Evolutionary conservation across 2,113 vertebrate genomes (phyloP).

Genomic region (Clarias magur): DNA sequence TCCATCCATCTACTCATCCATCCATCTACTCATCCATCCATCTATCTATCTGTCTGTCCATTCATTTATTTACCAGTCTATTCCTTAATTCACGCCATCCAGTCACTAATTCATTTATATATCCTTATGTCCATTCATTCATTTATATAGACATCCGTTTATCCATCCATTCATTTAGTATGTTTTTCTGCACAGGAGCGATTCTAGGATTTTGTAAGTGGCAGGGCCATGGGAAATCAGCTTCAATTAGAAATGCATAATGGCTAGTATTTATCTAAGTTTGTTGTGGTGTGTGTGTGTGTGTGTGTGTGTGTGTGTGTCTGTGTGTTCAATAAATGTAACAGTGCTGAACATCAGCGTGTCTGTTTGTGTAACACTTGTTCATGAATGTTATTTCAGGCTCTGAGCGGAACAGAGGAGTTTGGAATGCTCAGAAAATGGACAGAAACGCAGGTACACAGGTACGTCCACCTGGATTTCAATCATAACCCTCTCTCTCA

Average conservation of each 20-base stretch:
- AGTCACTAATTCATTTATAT: background rate
- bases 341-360: background rate
- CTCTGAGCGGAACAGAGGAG: background rate
- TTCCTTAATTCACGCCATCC: too few relatives aligned
- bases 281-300: background rate
- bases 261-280: too few relatives aligned
- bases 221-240: too few relatives aligned
- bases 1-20: background rate
- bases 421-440: conserved; percentile 56
- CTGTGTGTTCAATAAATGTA: background rate
- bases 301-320: too few relatives aligned
- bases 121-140: background rate
- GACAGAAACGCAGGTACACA: conserved; percentile 45
- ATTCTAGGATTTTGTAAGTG: too few relatives aligned
- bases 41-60: background rate
- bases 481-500: background rate
- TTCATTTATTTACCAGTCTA: background rate
- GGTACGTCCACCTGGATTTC: conserved; percentile 31
- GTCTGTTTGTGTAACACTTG: background rate
- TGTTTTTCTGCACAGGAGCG: background rate
- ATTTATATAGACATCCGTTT: background rate
- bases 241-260: too few relatives aligned
- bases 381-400: background rate
- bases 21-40: background rate
- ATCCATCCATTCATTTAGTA: background rate